These are phyloP conservation scores for Macrotis lagotis DNA, from an alignment of 2,113 vertebrate genomes.

Conservation along the genomic window DNA sequence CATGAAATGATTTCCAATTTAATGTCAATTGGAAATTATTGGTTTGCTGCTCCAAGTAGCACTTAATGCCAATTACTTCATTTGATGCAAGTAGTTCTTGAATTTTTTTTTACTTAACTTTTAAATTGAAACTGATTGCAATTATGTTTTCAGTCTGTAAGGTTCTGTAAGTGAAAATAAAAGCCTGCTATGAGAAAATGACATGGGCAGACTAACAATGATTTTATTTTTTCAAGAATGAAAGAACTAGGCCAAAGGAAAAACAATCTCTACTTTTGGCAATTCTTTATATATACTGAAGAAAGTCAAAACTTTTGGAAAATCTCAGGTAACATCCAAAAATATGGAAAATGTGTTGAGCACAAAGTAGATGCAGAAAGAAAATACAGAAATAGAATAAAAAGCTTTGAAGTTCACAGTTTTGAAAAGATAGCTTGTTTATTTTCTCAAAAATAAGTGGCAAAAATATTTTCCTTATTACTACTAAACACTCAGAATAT, in stretches of 20 bases:
- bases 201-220: not conserved
- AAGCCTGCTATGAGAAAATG: not conserved
- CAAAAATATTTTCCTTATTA: no score
- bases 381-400: not conserved
- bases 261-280: not conserved
- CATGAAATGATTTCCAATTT: not conserved
- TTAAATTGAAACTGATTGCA: not conserved
- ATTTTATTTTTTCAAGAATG: not conserved
- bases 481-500: not conserved
- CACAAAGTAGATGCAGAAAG: not conserved
- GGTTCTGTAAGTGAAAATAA: not conserved
- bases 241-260: not conserved
- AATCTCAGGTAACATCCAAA: conserved; percentile 24
- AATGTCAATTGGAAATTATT: not conserved
- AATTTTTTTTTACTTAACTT: not conserved
- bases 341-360: not conserved
- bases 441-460: not conserved
- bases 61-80: not conserved
- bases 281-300: conserved; percentile 7
- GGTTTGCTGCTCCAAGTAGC: no score
- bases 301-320: not conserved
- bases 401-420: accelerated
- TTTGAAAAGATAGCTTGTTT: not conserved
- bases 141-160: not conserved
- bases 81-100: not conserved